Conservation (phyloP, 1,140 invertebrate genomes). For the Globodera rostochiensis region DNA sequence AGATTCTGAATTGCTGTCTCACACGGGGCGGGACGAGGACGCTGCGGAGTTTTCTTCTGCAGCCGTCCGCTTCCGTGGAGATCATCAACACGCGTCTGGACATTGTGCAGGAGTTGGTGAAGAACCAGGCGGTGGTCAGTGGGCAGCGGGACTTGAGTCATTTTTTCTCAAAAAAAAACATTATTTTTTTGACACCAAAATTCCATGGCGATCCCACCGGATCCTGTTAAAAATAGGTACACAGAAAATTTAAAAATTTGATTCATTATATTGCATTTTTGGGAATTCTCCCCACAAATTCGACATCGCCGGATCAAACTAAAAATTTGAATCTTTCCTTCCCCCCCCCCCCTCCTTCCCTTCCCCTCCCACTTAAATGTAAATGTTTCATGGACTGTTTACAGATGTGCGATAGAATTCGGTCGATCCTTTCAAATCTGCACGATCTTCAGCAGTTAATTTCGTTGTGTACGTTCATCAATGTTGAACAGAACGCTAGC, state of each 20-base stretch:
- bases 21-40: slow-evolving; percentile 78
- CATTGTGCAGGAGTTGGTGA: slow-evolving; percentile 48
- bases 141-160: too few relatives aligned
- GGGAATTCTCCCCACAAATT: too few relatives aligned
- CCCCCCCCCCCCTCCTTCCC: too few relatives aligned
- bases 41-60: slow-evolving; percentile 71
- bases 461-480: too few relatives aligned
- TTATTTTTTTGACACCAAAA: too few relatives aligned
- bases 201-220: too few relatives aligned
- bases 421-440: slow-evolving; percentile 34
- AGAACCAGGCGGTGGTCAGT: slow-evolving; percentile 41
- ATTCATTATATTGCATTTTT: too few relatives aligned
- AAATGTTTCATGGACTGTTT: neutral
- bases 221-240: too few relatives aligned
- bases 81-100: slow-evolving; percentile 46
- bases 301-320: too few relatives aligned
- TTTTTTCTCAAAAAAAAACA: too few relatives aligned
- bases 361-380: too few relatives aligned
- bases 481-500: neutral
- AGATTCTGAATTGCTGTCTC: slow-evolving; percentile 77
- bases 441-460: slow-evolving; percentile 48
- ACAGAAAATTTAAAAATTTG: too few relatives aligned
- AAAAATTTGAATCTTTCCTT: slow-evolving; percentile 4
- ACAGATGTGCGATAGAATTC: slow-evolving; percentile 44
- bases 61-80: slow-evolving; percentile 36